Evolutionary conservation across 2,797 vertebrate genomes (phyloP), one percentile per base, ranked within the genome.

Genomic region (Microtus californicus): DNA sequence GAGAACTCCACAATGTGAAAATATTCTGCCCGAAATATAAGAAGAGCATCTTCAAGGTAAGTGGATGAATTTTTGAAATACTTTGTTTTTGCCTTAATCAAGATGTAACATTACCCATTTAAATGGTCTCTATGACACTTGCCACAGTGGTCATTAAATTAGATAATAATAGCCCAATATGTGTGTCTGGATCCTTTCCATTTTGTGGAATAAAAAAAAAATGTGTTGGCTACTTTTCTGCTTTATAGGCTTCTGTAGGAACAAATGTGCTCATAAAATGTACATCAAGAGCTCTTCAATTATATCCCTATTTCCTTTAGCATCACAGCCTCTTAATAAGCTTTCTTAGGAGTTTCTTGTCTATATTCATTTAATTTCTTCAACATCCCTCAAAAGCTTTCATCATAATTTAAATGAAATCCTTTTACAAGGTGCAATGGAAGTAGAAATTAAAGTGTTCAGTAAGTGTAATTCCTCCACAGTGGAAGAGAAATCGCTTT

Each of bases 41-140:
- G 94, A 65, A 83, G 69, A 81, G 1, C 0, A 0, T 34, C 94
- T 90, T 95, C 77, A 95, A 81, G 34, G 86, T 90, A 81, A 76
- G 81, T 40, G 3, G 69, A 59, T 90, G 71, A 51, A 19, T 61
- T 87, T 95, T 92, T 87, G n/a, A 91, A 95, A 93, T 74, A 74
- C 21, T n/a, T 93, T 43, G 3, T 45, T 56, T 94, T 95, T 95
- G 31, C 65, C 71, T 97, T 96, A 95, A 95, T 94, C 96, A 97
- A 92, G 74, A 97, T 91, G 27, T 95, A 83, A 93, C 80, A 95
- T 92, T 79, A 92, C 91, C 34, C 61, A 76, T 87, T 96, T 54
- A 87, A 95, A 87, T 96, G 96, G 73, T 97, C 97, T 97, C 81
- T 96, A 29, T 97, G 97, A 95, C 11, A 6, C 91, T 97, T 97